Percentiles rank a stretch among this genome's conserved stretches.
Evolutionary conservation across 2,888 invertebrate genomes (phyloP).

Genomic region (Chaetoderma sp.): DNA sequence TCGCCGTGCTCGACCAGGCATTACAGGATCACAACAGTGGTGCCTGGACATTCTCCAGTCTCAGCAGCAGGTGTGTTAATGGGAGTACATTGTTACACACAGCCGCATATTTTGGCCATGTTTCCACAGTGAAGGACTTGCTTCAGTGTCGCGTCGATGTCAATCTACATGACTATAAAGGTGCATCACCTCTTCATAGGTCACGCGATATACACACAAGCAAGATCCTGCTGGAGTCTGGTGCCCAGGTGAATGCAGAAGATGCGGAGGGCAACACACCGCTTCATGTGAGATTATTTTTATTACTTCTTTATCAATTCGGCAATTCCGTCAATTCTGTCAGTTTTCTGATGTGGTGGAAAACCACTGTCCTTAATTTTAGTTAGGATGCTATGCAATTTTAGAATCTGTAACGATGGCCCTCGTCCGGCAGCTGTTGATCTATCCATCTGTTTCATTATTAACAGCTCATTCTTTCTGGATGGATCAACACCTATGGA

Average conservation of each 20-base stretch:
- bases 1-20: constrained; percentile 49
- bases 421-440: too few relatives aligned
- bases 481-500: too few relatives aligned
- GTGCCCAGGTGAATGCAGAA: constrained; percentile 57
- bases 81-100: constrained; percentile 68
- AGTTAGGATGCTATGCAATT: too few relatives aligned
- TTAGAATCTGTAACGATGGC: too few relatives aligned
- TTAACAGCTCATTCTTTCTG: too few relatives aligned
- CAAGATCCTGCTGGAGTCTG: constrained; percentile 63
- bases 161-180: constrained; percentile 66
- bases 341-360: too few relatives aligned
- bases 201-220: constrained; percentile 56
- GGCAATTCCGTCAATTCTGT: too few relatives aligned
- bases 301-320: too few relatives aligned
- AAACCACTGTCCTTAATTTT: too few relatives aligned
- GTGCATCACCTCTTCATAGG: constrained; percentile 65
- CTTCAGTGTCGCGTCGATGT: constrained; percentile 59
- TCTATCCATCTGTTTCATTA: too few relatives aligned
- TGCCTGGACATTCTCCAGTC: constrained; percentile 47
- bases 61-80: constrained; percentile 65
- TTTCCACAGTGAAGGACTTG: constrained; percentile 52
- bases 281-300: constrained; percentile 67
- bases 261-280: constrained; percentile 67
- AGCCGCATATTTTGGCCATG: constrained; percentile 64
- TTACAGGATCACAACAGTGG: constrained; percentile 55